phyloP scores from a whole-genome alignment of 2,113 vertebrate species.

The Centropus unirufus region DNA sequence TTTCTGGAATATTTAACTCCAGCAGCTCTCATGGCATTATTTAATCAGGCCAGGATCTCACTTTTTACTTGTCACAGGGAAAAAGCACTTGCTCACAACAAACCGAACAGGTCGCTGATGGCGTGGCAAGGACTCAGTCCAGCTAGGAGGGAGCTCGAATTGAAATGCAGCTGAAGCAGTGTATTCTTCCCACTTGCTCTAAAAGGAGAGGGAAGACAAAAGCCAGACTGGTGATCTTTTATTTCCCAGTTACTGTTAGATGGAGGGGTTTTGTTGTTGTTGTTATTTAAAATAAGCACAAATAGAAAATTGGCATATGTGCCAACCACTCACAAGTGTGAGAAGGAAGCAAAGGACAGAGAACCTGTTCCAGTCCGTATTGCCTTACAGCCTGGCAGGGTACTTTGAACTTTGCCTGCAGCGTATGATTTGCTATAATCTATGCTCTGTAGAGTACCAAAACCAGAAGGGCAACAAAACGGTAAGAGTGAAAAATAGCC shows the following conservation, averaged over 20 bases:
- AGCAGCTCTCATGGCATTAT: background rate
- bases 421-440: background rate
- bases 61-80: background rate
- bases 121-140: background rate
- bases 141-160: background rate
- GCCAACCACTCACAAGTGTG: background rate
- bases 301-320: background rate
- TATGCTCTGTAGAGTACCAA: background rate
- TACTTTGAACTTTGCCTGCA: background rate
- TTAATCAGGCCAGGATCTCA: background rate
- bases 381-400: background rate
- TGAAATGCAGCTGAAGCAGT: background rate
- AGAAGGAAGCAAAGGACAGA: background rate
- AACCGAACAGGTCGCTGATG: rapidly evolving
- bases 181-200: background rate
- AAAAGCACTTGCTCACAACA: background rate
- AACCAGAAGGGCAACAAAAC: background rate
- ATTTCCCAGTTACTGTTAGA: background rate
- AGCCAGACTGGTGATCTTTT: background rate
- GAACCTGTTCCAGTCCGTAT: rapidly evolving
- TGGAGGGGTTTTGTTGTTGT: background rate
- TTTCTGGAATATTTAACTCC: background rate
- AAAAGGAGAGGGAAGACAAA: background rate
- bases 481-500: background rate
- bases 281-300: background rate